phyloP scores from a whole-genome alignment of 2,113 vertebrate species.

The Vulpes vulpes region DNA sequence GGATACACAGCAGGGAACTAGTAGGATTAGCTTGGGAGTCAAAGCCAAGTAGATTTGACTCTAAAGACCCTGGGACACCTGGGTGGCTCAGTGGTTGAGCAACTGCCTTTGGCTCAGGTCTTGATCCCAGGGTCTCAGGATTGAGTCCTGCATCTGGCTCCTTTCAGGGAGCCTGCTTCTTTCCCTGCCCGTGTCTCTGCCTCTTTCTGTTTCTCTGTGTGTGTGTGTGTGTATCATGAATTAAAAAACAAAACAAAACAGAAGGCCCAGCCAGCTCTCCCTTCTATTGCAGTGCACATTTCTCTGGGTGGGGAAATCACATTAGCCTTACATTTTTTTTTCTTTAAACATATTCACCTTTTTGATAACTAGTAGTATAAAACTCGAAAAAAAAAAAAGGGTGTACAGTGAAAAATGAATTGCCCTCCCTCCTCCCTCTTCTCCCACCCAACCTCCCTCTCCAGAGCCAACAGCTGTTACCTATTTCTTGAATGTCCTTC shows the following conservation, averaged over 20 bases:
- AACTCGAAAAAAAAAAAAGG: not conserved
- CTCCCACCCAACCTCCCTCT: not conserved
- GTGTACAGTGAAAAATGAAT: not conserved
- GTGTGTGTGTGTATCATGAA: too few relatives aligned
- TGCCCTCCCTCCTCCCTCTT: not conserved
- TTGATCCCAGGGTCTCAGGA: too few relatives aligned
- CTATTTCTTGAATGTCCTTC: not conserved
- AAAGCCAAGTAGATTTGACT: not conserved
- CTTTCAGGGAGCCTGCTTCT: too few relatives aligned
- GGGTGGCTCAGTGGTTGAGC: too few relatives aligned
- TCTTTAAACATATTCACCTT: not conserved
- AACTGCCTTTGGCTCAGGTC: too few relatives aligned
- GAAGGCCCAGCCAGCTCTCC: not conserved
- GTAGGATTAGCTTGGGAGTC: not conserved
- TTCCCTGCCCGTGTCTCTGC: too few relatives aligned
- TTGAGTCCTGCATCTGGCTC: too few relatives aligned
- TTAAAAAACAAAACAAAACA: too few relatives aligned
- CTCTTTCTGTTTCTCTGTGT: too few relatives aligned
- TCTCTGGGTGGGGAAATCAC: not conserved
- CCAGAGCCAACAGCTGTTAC: not conserved
- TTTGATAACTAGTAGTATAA: not conserved
- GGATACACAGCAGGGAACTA: not conserved
- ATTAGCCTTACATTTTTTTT: not conserved
- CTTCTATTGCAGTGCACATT: not conserved
- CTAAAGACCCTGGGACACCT: not conserved